These are phyloP conservation scores for Thamnaconus septentrionalis DNA, from an alignment of 2,113 vertebrate genomes.

Conservation along the genomic window DNA sequence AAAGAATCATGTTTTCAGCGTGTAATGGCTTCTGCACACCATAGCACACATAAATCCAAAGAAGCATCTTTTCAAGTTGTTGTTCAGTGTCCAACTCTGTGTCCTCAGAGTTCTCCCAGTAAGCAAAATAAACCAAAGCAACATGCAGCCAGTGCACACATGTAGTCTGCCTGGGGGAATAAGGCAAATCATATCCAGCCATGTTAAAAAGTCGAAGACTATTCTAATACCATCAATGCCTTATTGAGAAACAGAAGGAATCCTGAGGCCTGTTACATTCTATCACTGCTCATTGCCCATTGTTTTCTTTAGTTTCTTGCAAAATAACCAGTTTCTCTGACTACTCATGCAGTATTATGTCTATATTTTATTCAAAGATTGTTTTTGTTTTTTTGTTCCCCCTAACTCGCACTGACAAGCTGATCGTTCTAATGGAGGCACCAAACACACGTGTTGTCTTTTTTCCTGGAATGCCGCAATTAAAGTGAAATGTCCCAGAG, in stretches of 20 bases:
- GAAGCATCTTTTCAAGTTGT: conserved; percentile 11
- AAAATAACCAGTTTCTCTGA: neutral
- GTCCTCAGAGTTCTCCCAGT: conserved; percentile 12
- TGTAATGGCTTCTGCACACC: too few species aligned
- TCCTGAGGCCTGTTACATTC: neutral
- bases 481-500: conserved; percentile 14
- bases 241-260: conserved; percentile 18
- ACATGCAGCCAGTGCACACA: conserved; percentile 14
- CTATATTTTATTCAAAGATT: too few species aligned
- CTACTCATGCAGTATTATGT: too few species aligned
- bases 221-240: conserved; percentile 15
- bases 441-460: conserved; percentile 6
- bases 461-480: conserved; percentile 18
- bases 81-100: conserved; percentile 10
- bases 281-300: neutral
- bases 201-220: conserved; percentile 23
- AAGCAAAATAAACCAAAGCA: conserved; percentile 20
- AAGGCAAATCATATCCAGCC: conserved; percentile 30
- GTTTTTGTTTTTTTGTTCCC: neutral
- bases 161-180: conserved; percentile 26
- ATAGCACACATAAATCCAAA: too few species aligned
- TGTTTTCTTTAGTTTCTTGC: neutral
- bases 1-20: too few species aligned
- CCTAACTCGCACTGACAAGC: conserved; percentile 5
- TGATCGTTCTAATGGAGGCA: conserved; percentile 12